phyloP scores from a whole-genome alignment of 2,113 vertebrate genomes.

The Clarias macrocephalus region DNA sequence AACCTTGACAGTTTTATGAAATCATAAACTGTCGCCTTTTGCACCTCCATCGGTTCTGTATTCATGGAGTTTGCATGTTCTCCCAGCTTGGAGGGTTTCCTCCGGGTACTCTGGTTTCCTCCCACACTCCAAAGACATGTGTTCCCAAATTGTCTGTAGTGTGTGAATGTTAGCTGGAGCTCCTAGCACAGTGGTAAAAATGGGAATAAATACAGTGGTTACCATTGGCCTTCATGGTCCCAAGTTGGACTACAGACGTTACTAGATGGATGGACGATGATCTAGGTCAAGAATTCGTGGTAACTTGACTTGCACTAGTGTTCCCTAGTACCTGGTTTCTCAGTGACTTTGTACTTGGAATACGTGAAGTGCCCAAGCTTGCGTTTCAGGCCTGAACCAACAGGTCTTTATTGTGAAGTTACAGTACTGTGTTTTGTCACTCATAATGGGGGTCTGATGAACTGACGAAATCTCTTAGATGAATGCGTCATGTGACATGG shows the following conservation, averaged over 20 bases:
- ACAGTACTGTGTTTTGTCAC: background rate
- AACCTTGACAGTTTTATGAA: conserved; percentile 7
- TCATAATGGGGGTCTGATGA: background rate
- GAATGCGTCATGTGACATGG: background rate
- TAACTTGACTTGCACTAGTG: background rate
- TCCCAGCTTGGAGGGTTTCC: too few species aligned
- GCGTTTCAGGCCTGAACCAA: background rate
- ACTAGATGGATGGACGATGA: too few species aligned
- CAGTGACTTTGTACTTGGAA: background rate
- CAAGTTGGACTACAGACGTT: too few species aligned
- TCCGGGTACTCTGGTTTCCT: too few species aligned
- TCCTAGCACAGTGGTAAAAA: too few species aligned
- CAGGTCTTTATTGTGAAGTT: background rate
- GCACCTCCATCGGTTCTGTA: too few species aligned
- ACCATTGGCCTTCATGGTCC: too few species aligned
- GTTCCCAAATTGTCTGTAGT: too few species aligned
- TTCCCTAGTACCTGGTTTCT: background rate
- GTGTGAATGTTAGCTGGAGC: too few species aligned
- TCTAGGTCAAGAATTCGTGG: background rate
- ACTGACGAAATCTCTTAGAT: background rate
- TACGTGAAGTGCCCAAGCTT: background rate
- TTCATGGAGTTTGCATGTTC: too few species aligned
- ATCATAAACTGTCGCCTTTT: conserved; percentile 6
- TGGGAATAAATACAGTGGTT: too few species aligned
- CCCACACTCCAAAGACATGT: too few species aligned